Evolutionary conservation across 2,113 vertebrate genomes (phyloP).

Genomic region (Psilopogon haemacephalus): DNA sequence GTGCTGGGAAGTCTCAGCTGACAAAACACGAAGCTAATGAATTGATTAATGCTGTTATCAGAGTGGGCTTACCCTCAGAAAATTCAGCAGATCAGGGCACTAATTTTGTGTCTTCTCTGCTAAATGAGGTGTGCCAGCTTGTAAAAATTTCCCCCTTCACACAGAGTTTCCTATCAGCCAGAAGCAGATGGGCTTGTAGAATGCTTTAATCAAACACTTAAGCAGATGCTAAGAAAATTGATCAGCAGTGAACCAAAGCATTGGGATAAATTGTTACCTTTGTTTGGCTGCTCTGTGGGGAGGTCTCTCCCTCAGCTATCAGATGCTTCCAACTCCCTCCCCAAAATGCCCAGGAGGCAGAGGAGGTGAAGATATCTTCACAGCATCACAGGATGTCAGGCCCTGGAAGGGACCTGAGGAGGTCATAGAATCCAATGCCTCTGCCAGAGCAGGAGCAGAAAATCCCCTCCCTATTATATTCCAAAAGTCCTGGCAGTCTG

Average conservation of each 20-base stretch:
- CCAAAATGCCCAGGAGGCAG: not conserved
- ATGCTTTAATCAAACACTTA: constrained; percentile 73
- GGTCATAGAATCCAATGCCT: no score
- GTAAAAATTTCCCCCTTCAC: constrained; percentile 53
- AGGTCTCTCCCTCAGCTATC: constrained; percentile 42
- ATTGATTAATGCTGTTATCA: constrained; percentile 63
- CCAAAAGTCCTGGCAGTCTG: no score
- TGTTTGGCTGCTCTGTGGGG: constrained; percentile 61
- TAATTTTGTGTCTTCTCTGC: constrained; percentile 67
- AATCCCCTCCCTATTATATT: no score
- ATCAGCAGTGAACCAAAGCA: constrained; percentile 67
- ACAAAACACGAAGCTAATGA: constrained; percentile 44
- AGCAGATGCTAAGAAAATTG: constrained; percentile 73
- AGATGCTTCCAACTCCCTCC: constrained; percentile 13
- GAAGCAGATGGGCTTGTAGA: constrained; percentile 73
- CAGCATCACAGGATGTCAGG: not conserved
- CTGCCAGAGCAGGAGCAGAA: no score
- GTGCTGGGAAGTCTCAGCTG: constrained; percentile 5
- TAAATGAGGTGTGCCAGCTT: constrained; percentile 72
- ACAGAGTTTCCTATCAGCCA: constrained; percentile 49
- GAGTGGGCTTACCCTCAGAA: constrained; percentile 50
- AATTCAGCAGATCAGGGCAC: constrained; percentile 51
- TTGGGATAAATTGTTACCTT: constrained; percentile 69
- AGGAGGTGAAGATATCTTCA: not conserved
- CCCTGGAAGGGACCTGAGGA: no score